phyloP scores from a whole-genome alignment of 2,888 invertebrate genomes.

The Petrolisthes manimaculis region DNA sequence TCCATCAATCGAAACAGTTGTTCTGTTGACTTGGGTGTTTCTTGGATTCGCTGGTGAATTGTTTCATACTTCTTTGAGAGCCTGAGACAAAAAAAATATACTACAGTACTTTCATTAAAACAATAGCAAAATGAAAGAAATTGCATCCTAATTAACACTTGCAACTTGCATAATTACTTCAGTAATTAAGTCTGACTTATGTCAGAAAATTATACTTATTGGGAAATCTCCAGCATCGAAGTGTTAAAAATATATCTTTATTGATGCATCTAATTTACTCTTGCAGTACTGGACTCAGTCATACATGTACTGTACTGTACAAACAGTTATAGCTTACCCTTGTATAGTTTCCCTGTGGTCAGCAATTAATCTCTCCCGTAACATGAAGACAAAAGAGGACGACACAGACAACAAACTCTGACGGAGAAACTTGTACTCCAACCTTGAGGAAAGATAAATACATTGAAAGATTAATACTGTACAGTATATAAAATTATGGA shows the following conservation, averaged over 20 bases:
- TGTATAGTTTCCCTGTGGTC: constrained; percentile 58
- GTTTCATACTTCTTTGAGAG: constrained; percentile 77
- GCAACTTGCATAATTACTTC: too few relatives aligned
- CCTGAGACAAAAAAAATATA: constrained; percentile 67
- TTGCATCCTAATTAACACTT: too few relatives aligned
- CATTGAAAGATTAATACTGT: too few relatives aligned
- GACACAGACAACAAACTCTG: constrained; percentile 57
- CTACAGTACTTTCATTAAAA: too few relatives aligned
- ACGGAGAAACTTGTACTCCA: constrained; percentile 62
- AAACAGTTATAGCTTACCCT: constrained; percentile 28
- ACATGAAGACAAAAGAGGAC: constrained; percentile 49
- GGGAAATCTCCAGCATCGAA: too few relatives aligned
- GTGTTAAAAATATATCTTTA: too few relatives aligned
- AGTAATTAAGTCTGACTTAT: too few relatives aligned
- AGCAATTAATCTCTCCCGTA: constrained; percentile 45
- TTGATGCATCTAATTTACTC: not conserved
- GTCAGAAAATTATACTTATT: too few relatives aligned
- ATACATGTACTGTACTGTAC: not conserved
- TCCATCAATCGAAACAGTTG: constrained; percentile 85
- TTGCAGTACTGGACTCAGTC: not conserved
- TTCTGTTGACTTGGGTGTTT: constrained; percentile 82
- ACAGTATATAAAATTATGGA: too few relatives aligned
- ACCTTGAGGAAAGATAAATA: constrained; percentile 11
- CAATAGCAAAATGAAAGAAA: too few relatives aligned
- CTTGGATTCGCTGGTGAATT: constrained; percentile 78